These are phyloP conservation scores for Tapirus indicus DNA, from an alignment of 2,797 vertebrate species.

Conservation along the genomic window DNA sequence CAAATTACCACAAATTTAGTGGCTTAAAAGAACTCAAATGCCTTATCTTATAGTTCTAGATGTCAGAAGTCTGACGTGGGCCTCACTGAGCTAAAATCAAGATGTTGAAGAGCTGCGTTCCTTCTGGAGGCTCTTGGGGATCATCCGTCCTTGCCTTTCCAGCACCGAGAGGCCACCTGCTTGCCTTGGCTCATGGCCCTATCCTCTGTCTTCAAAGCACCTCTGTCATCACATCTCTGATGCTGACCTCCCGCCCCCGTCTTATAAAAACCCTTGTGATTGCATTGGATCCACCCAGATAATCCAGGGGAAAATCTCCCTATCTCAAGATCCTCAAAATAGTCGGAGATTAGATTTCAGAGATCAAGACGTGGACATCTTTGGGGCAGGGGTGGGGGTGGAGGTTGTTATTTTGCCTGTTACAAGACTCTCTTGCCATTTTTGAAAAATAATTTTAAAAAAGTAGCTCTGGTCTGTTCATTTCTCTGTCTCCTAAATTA, in stretches of 20 bases:
- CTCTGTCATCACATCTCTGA: not conserved
- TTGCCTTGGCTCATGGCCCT: fast-evolving
- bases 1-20: too few species aligned
- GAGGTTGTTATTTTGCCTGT: fast-evolving
- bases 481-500: slow-evolving; percentile 42
- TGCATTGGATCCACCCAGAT: not conserved
- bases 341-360: not conserved
- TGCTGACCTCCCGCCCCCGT: not conserved
- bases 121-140: fast-evolving
- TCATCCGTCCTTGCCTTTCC: fast-evolving
- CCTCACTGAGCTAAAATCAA: not conserved
- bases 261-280: not conserved
- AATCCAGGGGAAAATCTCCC: not conserved
- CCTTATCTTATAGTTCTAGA: not conserved
- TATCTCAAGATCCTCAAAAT: not conserved
- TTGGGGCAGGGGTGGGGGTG: fast-evolving
- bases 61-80: not conserved
- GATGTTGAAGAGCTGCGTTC: fast-evolving
- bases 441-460: not conserved
- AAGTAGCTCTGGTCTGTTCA: not conserved
- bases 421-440: not conserved
- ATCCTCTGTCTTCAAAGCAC: fast-evolving
- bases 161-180: fast-evolving
- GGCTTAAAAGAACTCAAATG: not conserved
- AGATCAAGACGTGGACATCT: too few species aligned